Evolutionary conservation across 2,113 vertebrate species (phyloP), one percentile per base, ranked within the genome.

Genomic region (Reinhardtius hippoglossoides): DNA sequence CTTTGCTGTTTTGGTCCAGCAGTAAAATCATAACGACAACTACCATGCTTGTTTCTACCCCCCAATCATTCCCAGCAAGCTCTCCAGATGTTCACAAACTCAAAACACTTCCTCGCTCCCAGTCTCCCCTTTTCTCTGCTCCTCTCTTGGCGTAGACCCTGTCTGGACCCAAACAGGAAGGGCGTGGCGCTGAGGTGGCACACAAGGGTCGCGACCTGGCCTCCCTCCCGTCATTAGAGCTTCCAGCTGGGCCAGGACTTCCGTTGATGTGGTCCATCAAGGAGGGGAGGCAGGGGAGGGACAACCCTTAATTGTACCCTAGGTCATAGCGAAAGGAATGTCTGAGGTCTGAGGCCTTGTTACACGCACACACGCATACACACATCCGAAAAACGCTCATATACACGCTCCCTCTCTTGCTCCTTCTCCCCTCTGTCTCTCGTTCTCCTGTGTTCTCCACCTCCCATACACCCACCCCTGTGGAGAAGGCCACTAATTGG

Each of bases 401-500:
- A 87, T 73, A 82, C 84, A 83, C 82, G 55, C 85, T 77, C 88
- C 83, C 74, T 77, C 85, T 78, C 74, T 87, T 66, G 80, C 89
- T 83, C 75, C 64, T 86, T 86, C 87, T 87, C 84, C 40, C 40
- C 87, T 87, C 86, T 90, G 75, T 84, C 87, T 90, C 83, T 85
- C 80, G 88, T 88, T 90, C 85, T 82, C 90, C 89, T 93, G 87
- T 92, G 92, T 91, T 90, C 89, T 89, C 87, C 89, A 91, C 91
- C 91, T 93, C 90, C 90, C 84, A 84, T 91, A 90, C 92, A 89
- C 89, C 89, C 89, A 88, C 93, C 93, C 92, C 93, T 92, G 92
- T 70, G 89, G 92, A 94, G 93, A 94, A 89, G 91, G 92, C 94
- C 95, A 92, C 94, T 95, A 95, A 95, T 95, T 94, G 95, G 94